Evolutionary conservation across 1,140 invertebrate genomes (phyloP), one percentile per base, ranked within the genome.

Genomic region (Pinna nobilis): DNA sequence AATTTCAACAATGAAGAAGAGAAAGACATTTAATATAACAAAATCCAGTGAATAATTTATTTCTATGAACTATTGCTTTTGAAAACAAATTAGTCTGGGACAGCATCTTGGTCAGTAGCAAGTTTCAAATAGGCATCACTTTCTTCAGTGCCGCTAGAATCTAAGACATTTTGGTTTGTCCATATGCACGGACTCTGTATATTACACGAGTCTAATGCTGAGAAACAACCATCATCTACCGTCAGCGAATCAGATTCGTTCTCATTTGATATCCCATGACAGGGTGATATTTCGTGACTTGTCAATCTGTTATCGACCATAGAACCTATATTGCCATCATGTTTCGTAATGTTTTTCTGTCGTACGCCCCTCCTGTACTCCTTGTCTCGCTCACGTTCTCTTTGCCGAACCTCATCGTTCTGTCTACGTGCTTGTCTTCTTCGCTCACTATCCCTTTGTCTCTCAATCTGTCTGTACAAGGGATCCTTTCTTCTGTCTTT

Each of bases 401-500:
- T 49, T 47, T 70, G 55, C 6, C 68, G 39, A 30, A 70, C 33
- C 20, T 61, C 57, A 11, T 60, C 51, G 32, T 70, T 70, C 11
- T 70, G 41, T 37, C 33, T 1, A n/a, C 68, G 39, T 15, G 57
- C 57, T 4, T 50, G 44, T 61, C 44, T 70, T 33, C 57, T 44
- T 7, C 68, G 23, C 6, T 60, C 51, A 11, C 55, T 25, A 35
- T 70, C 68, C 20, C 68, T 37, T 18, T 47, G 28, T 9, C 68
- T 60, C 37, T 70, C 68, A 32, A 18, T 47, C 50, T 70, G 44
- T 51, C 68, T 60, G 55, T 70, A 70, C 25, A 32, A 30, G 1
- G 68, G 68, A 49, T 70, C 68, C 9, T 41, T 59, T 33, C 68
- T 44, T 57, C 35, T 70, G 39, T 60, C 28, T n/a, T 59, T 47